Conservation (phyloP, 1,140 invertebrate species). For the Brachystomella parvula region DNA sequence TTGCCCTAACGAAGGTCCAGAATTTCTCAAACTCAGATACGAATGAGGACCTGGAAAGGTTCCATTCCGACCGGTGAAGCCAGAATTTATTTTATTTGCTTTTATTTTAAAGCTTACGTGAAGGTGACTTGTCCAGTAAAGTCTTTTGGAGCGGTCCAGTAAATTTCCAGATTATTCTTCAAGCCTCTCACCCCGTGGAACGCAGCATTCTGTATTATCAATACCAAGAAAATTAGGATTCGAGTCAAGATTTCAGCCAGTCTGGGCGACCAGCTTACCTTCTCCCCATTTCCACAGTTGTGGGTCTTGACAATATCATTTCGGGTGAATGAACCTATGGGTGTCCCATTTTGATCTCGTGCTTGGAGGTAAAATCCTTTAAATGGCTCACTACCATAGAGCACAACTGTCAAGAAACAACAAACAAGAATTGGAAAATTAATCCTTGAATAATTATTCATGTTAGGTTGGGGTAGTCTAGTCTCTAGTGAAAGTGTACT, state of each 20-base stretch:
- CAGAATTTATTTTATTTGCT: background rate
- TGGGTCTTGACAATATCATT: background rate
- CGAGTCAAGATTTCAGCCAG: too few species aligned
- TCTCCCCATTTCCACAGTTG: background rate
- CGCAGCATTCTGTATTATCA: slow-evolving; percentile 4
- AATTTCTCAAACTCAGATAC: background rate
- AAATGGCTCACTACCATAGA: background rate
- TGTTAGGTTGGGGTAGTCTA: too few species aligned
- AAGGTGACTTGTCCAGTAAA: background rate
- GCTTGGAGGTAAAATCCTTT: slow-evolving; percentile 1
- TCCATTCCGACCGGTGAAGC: background rate
- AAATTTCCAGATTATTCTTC: background rate
- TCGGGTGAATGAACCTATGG: background rate
- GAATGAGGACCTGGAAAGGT: background rate
- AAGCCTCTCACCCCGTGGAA: background rate
- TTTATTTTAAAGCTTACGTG: background rate
- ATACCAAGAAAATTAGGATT: background rate
- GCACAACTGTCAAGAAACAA: background rate
- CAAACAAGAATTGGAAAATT: too few species aligned
- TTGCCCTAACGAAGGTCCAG: slow-evolving; percentile 1
- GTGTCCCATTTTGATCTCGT: background rate
- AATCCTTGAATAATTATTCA: too few species aligned
- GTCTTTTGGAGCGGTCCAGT: background rate
- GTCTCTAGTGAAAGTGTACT: too few species aligned
- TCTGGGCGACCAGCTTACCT: too few species aligned